phyloP scores from a whole-genome alignment of 92 coral and sea anemone genomes.

The Scolanthus callimorphus region DNA sequence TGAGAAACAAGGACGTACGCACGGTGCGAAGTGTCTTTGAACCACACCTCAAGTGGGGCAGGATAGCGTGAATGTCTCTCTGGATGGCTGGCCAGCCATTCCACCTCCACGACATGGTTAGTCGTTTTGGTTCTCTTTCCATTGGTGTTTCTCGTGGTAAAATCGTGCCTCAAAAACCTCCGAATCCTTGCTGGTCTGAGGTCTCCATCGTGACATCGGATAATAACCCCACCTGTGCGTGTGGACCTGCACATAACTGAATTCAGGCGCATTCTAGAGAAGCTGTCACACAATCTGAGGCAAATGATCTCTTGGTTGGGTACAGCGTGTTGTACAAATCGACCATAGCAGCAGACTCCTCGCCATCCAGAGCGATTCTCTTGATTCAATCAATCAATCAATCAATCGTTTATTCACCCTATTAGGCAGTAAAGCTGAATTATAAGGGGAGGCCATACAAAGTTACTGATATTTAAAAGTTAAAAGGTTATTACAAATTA shows the following conservation, averaged over 20 bases:
- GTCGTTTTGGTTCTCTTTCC: conserved; percentile 14
- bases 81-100: conserved; percentile 21
- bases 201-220: conserved; percentile 9
- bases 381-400: too few species aligned
- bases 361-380: conserved; percentile 7
- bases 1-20: conserved; percentile 10
- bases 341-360: neutral
- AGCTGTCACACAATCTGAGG: conserved; percentile 3
- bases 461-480: too few species aligned
- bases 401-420: too few species aligned
- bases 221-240: conserved; percentile 4
- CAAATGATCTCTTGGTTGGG: neutral
- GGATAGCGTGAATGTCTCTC: conserved; percentile 16
- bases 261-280: neutral
- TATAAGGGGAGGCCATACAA: too few species aligned
- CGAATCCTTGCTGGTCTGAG: conserved; percentile 7
- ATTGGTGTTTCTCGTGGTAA: neutral
- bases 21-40: neutral
- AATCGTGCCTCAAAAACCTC: conserved; percentile 12
- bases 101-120: conserved; percentile 13
- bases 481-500: too few species aligned
- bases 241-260: conserved; percentile 1
- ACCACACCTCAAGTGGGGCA: conserved; percentile 25
- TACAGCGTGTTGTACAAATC: conserved; percentile 12
- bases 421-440: too few species aligned